These are phyloP conservation scores for Bicyclus anynana DNA, from an alignment of 1,140 invertebrate species.

Conservation along the genomic window DNA sequence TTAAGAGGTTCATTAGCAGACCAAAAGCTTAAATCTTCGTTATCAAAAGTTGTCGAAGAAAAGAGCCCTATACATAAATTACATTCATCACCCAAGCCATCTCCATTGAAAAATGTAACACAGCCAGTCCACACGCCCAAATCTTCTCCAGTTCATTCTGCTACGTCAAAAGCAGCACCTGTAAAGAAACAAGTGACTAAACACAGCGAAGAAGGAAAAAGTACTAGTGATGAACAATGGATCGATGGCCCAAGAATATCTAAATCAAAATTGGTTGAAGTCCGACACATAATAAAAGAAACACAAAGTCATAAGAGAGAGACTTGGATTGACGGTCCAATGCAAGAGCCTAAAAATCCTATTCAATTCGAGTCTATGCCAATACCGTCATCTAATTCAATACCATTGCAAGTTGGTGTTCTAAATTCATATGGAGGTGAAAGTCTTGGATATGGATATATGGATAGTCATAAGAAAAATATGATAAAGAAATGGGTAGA, in stretches of 20 bases:
- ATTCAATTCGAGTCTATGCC: conserved; percentile 60
- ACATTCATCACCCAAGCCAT: conserved; percentile 78
- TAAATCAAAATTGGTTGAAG: conserved; percentile 89
- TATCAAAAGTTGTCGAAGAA: conserved; percentile 78
- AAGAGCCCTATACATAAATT: conserved; percentile 80
- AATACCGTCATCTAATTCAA: conserved; percentile 39
- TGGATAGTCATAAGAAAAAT: conserved; percentile 93
- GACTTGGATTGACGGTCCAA: conserved; percentile 96
- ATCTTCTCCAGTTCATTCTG: conserved; percentile 79
- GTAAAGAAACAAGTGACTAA: conserved; percentile 73
- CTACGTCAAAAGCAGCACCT: conserved; percentile 79
- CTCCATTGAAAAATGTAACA: conserved; percentile 72
- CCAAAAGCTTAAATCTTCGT: conserved; percentile 77
- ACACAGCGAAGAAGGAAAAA: conserved; percentile 63
- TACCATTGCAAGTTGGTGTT: conserved; percentile 70
- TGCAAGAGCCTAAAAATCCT: conserved; percentile 63
- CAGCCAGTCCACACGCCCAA: conserved; percentile 76
- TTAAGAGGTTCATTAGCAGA: conserved; percentile 86
- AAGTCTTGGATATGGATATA: conserved; percentile 86
- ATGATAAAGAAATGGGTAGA: conserved; percentile 97
- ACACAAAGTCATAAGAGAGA: conserved; percentile 87
- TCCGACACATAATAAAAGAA: conserved; percentile 87
- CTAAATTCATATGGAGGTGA: conserved; percentile 65
- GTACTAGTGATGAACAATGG: conserved; percentile 92
- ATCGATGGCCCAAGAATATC: conserved; percentile 95